Conservation (phyloP, 2,888 invertebrate genomes). For the Cylloceria caligata region DNA sequence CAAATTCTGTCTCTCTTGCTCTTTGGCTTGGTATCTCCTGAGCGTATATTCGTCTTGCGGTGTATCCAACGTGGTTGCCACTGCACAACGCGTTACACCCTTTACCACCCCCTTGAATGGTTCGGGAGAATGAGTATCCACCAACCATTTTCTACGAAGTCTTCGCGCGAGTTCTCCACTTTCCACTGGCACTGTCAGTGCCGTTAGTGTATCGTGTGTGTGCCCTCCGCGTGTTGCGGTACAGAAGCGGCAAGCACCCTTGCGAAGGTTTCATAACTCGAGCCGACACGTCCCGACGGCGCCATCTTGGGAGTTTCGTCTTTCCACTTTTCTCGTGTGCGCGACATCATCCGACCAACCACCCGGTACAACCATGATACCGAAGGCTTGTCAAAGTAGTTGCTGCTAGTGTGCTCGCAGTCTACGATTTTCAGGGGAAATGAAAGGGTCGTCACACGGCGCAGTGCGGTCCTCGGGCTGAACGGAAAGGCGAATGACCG, state of each 20-base stretch:
- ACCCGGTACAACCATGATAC: constrained; percentile 1
- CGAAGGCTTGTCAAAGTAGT: not conserved
- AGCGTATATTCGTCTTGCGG: constrained; percentile 29
- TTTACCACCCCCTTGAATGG: constrained; percentile 32
- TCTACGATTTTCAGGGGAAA: constrained; percentile 38
- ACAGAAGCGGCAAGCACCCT: constrained; percentile 60
- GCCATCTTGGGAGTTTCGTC: constrained; percentile 75
- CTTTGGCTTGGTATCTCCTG: constrained; percentile 7
- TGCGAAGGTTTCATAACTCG: constrained; percentile 77
- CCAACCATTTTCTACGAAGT: constrained; percentile 41
- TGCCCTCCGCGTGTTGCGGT: constrained; percentile 31
- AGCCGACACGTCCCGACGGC: constrained; percentile 74
- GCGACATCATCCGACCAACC: not conserved
- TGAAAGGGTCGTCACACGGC: not conserved
- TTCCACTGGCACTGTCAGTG: constrained; percentile 42
- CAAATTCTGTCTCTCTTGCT: constrained; percentile 66
- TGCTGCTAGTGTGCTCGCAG: constrained; percentile 32
- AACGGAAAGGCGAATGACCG: constrained; percentile 49
- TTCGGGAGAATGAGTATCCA: not conserved
- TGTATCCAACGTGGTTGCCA: constrained; percentile 40
- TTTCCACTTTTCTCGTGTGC: constrained; percentile 64
- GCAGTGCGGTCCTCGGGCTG: not conserved
- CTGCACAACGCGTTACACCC: constrained; percentile 47
- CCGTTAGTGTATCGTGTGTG: constrained; percentile 18
- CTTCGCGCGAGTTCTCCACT: constrained; percentile 37